Conservation (phyloP, 1,140 invertebrate genomes). For the Drosophila tropicalis region DNA sequence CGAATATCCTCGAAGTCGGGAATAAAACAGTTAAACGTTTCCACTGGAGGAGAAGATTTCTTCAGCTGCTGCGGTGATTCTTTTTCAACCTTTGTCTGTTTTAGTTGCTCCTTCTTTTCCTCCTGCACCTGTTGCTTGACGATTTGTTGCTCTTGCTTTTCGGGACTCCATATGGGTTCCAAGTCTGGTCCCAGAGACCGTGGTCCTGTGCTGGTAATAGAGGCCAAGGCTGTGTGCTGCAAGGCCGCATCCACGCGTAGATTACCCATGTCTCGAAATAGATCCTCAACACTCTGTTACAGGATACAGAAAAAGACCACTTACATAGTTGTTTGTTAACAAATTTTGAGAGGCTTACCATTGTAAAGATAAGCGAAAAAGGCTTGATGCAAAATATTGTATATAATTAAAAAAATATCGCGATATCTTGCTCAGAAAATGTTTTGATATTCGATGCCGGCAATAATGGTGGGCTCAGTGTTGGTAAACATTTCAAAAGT, state of each 20-base stretch:
- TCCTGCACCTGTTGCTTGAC: too few relatives aligned
- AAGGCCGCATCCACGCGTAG: constrained; percentile 44
- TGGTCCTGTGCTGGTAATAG: constrained; percentile 36
- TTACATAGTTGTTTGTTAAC: not conserved
- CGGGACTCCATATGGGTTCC: constrained; percentile 28
- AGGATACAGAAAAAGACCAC: not conserved
- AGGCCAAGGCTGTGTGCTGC: constrained; percentile 54
- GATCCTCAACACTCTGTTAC: constrained; percentile 53
- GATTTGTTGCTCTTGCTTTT: not conserved
- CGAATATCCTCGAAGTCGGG: constrained; percentile 50
- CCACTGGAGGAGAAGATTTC: not conserved
- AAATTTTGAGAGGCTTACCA: not conserved
- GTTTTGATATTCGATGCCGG: too few relatives aligned
- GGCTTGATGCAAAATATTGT: too few relatives aligned
- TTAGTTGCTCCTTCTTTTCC: not conserved
- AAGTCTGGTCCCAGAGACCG: constrained; percentile 53
- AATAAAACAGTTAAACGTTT: constrained; percentile 25
- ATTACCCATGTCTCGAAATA: constrained; percentile 28
- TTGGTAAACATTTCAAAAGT: too few relatives aligned
- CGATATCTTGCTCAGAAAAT: too few relatives aligned
- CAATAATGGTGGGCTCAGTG: too few relatives aligned
- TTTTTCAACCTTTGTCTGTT: not conserved
- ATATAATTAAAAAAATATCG: too few relatives aligned
- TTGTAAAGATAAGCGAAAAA: not conserved
- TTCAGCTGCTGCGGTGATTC: too few relatives aligned